Evolutionary conservation across 2,888 invertebrate genomes (phyloP).

Genomic region (Selenia dentaria): DNA sequence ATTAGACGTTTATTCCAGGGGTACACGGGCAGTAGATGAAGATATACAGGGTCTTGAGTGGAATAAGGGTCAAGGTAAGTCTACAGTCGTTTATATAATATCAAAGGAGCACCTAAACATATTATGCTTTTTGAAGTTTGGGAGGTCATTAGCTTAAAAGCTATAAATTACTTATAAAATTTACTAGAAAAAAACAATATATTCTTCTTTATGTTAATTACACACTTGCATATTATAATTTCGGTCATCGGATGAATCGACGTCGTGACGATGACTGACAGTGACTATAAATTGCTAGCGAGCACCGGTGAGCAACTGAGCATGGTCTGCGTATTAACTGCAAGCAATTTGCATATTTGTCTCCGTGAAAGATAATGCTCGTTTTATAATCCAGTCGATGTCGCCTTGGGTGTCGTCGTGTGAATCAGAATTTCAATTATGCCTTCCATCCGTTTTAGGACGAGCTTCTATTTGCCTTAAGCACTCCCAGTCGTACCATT

Average conservation of each 20-base stretch:
- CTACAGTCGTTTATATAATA: too few species aligned
- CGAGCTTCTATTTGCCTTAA: background rate
- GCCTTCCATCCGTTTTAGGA: constrained; percentile 33
- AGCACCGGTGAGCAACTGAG: constrained; percentile 44
- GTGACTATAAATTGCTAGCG: constrained; percentile 54
- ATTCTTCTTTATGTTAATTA: constrained; percentile 27
- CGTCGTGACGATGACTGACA: constrained; percentile 55
- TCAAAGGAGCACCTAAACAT: too few species aligned
- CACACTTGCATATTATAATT: constrained; percentile 10
- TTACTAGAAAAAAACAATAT: too few species aligned
- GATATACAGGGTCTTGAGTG: too few species aligned
- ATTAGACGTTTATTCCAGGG: too few species aligned
- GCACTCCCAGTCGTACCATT: background rate
- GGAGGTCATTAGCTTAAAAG: too few species aligned
- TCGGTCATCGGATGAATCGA: constrained; percentile 48
- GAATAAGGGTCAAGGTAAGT: too few species aligned
- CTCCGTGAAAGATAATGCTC: constrained; percentile 44
- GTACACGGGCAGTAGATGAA: too few species aligned
- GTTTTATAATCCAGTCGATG: constrained; percentile 46
- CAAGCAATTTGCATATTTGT: constrained; percentile 63
- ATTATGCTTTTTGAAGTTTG: too few species aligned
- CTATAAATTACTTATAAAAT: too few species aligned
- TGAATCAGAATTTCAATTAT: constrained; percentile 52
- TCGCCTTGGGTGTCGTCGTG: constrained; percentile 33
- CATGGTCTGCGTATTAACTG: constrained; percentile 50